phyloP scores from a whole-genome alignment of 2,113 vertebrate species.

The Saguinus imperator region DNA sequence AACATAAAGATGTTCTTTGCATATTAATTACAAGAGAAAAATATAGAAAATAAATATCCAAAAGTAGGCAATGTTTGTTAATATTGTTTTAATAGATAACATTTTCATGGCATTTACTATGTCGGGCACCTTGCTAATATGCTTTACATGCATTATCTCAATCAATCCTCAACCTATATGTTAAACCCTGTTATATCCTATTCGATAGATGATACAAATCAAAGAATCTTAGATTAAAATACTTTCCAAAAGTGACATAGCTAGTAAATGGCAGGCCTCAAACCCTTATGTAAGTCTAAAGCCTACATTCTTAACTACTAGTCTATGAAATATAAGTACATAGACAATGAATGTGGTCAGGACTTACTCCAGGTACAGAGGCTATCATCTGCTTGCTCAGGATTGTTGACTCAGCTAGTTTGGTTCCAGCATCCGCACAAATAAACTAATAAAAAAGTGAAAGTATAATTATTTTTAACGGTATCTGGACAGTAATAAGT shows the following conservation, averaged over 20 bases:
- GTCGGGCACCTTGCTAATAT: background rate
- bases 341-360: background rate
- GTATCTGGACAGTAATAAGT: conserved; percentile 60
- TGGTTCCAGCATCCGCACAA: conserved; percentile 97
- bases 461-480: conserved; percentile 75
- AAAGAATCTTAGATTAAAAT: background rate
- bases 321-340: background rate
- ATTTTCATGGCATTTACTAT: background rate
- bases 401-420: conserved; percentile 97
- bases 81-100: background rate
- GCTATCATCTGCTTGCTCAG: conserved; percentile 98
- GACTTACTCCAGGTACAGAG: conserved; percentile 94
- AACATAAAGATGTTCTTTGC: background rate
- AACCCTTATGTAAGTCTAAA: background rate
- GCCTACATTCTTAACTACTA: background rate
- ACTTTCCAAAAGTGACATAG: background rate
- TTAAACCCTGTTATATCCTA: background rate
- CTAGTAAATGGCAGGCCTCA: background rate
- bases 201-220: background rate
- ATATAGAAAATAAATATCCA: background rate
- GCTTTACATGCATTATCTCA: background rate
- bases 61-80: background rate
- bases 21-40: background rate
- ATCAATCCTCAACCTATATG: background rate
- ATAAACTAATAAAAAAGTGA: conserved; percentile 91